Conservation (phyloP, 2,797 vertebrate genomes). For the Rhinogobio ventralis region DNA sequence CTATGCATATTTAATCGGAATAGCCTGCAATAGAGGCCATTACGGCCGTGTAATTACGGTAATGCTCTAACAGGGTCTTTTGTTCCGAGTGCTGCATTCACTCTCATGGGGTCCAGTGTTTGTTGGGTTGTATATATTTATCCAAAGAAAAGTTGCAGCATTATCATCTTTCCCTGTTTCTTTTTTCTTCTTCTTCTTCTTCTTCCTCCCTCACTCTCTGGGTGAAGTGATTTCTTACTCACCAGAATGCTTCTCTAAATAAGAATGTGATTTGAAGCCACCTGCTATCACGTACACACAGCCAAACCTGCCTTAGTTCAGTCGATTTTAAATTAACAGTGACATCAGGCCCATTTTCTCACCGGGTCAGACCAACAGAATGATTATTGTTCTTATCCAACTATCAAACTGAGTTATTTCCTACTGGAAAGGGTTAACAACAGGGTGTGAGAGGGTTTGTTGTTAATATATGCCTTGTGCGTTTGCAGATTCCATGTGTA, state of each 20-base stretch:
- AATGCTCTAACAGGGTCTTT: constrained; percentile 63
- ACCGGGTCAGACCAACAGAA: constrained; percentile 26
- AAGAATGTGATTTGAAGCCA: constrained; percentile 43
- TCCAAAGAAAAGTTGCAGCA: constrained; percentile 55
- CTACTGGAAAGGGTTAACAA: constrained; percentile 45
- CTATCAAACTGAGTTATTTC: constrained; percentile 37
- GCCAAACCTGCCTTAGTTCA: constrained; percentile 27
- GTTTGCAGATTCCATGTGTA: not conserved
- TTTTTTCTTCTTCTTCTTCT: constrained; percentile 25
- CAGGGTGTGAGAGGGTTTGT: not conserved
- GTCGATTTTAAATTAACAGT: constrained; percentile 41
- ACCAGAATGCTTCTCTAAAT: constrained; percentile 32
- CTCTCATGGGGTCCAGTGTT: constrained; percentile 50
- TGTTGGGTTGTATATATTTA: constrained; percentile 55
- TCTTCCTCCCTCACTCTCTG: not conserved
- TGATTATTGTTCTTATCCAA: constrained; percentile 36
- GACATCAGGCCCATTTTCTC: constrained; percentile 36
- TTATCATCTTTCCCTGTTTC: constrained; percentile 48
- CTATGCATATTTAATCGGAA: constrained; percentile 75
- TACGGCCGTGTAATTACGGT: constrained; percentile 70
- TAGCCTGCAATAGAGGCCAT: constrained; percentile 64
- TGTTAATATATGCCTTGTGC: constrained; percentile 24
- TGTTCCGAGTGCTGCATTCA: constrained; percentile 43
- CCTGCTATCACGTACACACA: constrained; percentile 37
- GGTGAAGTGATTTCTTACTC: constrained; percentile 9